phyloP scores from a whole-genome alignment of 2,888 invertebrate species.

The Troides helena region DNA sequence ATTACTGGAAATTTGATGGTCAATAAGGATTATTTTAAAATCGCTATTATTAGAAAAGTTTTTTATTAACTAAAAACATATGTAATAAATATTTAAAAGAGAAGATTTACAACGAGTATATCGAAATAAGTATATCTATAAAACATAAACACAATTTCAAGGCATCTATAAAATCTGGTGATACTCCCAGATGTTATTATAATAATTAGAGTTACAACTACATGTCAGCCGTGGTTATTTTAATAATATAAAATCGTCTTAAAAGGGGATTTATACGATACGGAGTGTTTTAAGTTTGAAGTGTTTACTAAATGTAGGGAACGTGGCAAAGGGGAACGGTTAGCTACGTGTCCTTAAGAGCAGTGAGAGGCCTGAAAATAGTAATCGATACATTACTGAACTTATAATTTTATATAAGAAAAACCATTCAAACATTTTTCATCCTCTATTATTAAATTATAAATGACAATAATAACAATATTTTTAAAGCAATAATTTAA shows the following conservation, averaged over 20 bases:
- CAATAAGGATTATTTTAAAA: neutral
- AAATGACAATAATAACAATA: too few species aligned
- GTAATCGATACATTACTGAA: neutral
- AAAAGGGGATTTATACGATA: neutral
- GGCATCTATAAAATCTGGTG: too few species aligned
- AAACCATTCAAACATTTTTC: too few species aligned
- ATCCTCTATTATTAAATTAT: too few species aligned
- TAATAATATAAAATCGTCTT: neutral
- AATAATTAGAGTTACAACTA: neutral
- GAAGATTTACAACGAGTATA: too few species aligned
- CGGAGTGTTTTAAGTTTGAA: neutral
- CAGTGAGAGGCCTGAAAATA: neutral
- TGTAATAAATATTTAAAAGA: too few species aligned
- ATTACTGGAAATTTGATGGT: neutral
- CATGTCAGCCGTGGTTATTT: neutral
- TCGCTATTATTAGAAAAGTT: too few species aligned
- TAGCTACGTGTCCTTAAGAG: neutral
- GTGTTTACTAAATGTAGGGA: slow-evolving; percentile 11
- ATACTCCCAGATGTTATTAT: too few species aligned
- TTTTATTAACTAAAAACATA: too few species aligned
- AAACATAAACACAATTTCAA: too few species aligned
- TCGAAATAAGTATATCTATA: too few species aligned
- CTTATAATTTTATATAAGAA: neutral
- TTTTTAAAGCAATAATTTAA: too few species aligned
- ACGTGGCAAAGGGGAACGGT: slow-evolving; percentile 2